Conservation (phyloP, 2,113 vertebrate species). For the Corythaeola cristata region DNA sequence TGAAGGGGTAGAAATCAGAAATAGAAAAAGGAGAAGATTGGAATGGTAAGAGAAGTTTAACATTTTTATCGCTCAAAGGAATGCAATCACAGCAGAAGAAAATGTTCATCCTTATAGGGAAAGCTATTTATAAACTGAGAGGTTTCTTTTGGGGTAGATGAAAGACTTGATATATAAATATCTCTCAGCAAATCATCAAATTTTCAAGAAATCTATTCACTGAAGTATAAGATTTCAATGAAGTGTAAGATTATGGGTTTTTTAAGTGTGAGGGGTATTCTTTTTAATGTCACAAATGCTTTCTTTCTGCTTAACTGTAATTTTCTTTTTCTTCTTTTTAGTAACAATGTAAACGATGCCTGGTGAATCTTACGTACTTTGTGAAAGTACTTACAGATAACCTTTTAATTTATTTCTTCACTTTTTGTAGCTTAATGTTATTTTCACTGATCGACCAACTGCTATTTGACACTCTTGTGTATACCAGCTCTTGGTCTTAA, state of each 20-base stretch:
- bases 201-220: conserved; percentile 12
- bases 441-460: background rate
- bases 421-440: background rate
- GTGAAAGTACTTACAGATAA: background rate
- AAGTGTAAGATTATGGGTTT: background rate
- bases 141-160: conserved; percentile 5
- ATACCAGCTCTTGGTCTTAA: background rate
- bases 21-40: background rate
- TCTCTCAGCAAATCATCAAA: background rate
- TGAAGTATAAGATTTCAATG: background rate
- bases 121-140: conserved; percentile 28
- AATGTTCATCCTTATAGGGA: background rate
- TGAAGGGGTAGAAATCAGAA: background rate
- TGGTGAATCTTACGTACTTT: background rate
- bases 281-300: background rate
- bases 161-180: conserved; percentile 29
- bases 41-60: background rate
- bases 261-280: background rate
- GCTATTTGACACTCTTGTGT: background rate
- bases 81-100: background rate
- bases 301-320: background rate
- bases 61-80: conserved; percentile 14
- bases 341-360: background rate
- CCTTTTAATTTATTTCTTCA: background rate
- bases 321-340: background rate